Base-by-base conservation (phyloP, 2,113 vertebrate genomes). In the Mugil cephalus region DNA sequence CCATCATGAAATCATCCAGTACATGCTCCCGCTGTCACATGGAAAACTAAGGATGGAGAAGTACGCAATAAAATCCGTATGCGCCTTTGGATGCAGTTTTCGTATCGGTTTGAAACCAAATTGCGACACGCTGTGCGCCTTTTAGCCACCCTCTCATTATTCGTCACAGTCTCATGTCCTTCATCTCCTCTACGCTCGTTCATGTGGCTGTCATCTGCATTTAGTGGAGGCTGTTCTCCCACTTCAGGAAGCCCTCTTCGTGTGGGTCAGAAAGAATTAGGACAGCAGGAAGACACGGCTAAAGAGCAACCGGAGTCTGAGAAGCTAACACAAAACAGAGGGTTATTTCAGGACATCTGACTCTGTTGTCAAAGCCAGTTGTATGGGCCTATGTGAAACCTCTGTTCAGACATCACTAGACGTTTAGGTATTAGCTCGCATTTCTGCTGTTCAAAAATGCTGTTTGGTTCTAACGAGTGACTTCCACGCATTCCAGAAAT, bases 311-410 rank as follows among this genome's bases (percentile, higher is more conserved):
- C 79, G 24, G 17, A 45, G 4, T 4, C 6, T 43, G 36, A 2
- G 2, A 82, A 65, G 48, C 50, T 34, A 48, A 14, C 43, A 11
- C 46, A 55, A 34, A 63, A 56, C 62, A 62, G 9, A 18, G 24
- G 74, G 86, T 84, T 80, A 82, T 67, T 52, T 80, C n/a, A 76
- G 69, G 83, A 63, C 58, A 54, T 42, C 30, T 74, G 67, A 36
- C 45, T 42, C n/a, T n/a, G n/a, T n/a, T n/a, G n/a, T n/a, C n/a
- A n/a, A n/a, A n/a, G n/a, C n/a, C n/a, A n/a, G n/a, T n/a, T n/a
- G n/a, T n/a, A n/a, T n/a, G n/a, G n/a, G n/a, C n/a, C 48, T 42
- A 18, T 34, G 61, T 42, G 10, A 46, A 30, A 30, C 24, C 24
- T 30, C 24, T 30, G 3, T 5, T 30, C 24, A 30, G 24, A 30